Base-by-base conservation (phyloP, 1,140 invertebrate genomes). In the Neodiprion pinetum region DNA sequence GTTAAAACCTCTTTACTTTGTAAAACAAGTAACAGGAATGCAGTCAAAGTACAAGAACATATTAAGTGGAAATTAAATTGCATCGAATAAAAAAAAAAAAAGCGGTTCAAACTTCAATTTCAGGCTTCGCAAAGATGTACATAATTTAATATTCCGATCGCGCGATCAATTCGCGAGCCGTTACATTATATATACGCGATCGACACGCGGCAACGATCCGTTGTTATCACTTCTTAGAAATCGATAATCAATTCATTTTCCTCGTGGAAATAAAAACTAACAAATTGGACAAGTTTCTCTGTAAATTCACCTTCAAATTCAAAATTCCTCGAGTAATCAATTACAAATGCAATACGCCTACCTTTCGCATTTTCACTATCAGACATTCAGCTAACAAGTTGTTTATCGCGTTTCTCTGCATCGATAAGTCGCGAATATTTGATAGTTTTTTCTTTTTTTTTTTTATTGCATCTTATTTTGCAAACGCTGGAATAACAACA, bases 61-160 rank as follows among this genome's bases (percentile, higher is more conserved):
- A 76, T n/a, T 21, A 28, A 66, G 67, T 48, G 10, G 12, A 68
- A 74, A 65, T 47, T 75, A 75, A 74, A 74, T 73, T 40, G n/a
- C 74, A 73, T 21, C 17, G 17, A 21, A 21, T 11, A 65, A 75
- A 71, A n/a, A 76, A 48, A 49, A 50, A 72, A 67, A 49, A n/a
- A 49, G 48, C 28, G 28, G 28, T 40, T 40, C 5, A 40, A 40
- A 5, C 5, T 40, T 40, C 28, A 40, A 40, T 40, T 40, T 40
- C 28, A 40, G 28, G 28, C 2, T 40, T 40, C 28, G 28, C 82
- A 78, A 81, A 81, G 76, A 74, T 88, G 86, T 88, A 87, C 76
- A 86, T 86, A 88, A 83, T 83, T 82, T 74, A 75, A 78, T 78
- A 78, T 70, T 78, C 74, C 48, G 28, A 40, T 40, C 28, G 5